These are phyloP conservation scores for Tinea trinotella DNA, from an alignment of 2,888 invertebrate genomes.

Conservation along the genomic window DNA sequence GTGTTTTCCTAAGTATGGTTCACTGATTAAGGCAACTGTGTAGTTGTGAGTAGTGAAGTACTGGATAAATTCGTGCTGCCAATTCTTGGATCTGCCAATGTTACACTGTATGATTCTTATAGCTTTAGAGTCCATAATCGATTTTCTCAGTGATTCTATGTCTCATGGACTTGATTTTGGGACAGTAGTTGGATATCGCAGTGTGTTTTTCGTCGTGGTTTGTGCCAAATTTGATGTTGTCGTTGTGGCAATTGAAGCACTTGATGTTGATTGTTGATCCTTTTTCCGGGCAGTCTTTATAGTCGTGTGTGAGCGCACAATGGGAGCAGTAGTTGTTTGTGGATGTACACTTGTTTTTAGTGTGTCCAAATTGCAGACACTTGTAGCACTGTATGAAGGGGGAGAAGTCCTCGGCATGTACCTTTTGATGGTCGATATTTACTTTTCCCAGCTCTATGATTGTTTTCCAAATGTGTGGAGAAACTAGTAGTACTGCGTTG, in stretches of 20 bases:
- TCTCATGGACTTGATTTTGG: neutral
- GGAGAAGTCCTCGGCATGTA: slow-evolving; percentile 20
- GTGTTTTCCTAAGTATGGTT: slow-evolving; percentile 20
- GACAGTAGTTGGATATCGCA: slow-evolving; percentile 13
- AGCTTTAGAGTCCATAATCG: neutral
- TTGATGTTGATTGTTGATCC: neutral
- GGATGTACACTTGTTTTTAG: slow-evolving; percentile 19
- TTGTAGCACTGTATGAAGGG: slow-evolving; percentile 24
- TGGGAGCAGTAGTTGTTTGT: neutral
- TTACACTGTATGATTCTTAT: slow-evolving; percentile 20
- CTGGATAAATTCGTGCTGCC: slow-evolving; percentile 16
- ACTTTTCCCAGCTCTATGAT: neutral
- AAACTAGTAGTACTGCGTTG: slow-evolving; percentile 15
- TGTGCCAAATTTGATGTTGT: slow-evolving; percentile 5
- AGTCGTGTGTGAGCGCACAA: no score
- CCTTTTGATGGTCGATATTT: slow-evolving; percentile 22
- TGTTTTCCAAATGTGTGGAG: slow-evolving; percentile 16
- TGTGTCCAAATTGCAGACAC: slow-evolving; percentile 25
- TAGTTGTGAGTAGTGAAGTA: slow-evolving; percentile 1
- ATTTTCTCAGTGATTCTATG: neutral
- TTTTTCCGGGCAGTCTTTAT: no score
- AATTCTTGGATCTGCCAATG: slow-evolving; percentile 13
- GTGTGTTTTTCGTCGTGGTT: slow-evolving; percentile 10
- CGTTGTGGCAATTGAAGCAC: slow-evolving; percentile 23
- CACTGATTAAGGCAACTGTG: slow-evolving; percentile 20